A percentile compares a stretch with the other conserved stretches of the same genome.
Conservation (phyloP, 2,113 vertebrate species). For the Cettia cetti region DNA sequence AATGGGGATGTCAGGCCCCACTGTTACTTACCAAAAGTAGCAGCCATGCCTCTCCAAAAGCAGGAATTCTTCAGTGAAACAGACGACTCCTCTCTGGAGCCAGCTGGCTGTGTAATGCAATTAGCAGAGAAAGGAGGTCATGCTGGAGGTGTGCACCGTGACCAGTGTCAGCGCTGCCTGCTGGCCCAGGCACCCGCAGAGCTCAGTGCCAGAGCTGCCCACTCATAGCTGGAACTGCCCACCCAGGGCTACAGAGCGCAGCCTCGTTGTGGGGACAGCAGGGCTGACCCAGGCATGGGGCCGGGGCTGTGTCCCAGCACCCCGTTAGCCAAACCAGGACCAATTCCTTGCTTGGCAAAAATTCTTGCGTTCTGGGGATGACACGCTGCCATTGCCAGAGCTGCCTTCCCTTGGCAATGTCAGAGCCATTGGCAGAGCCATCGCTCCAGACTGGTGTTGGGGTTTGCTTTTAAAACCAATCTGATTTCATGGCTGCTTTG, state of each 20-base stretch:
- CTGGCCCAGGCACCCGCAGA: not conserved
- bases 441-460: accelerated
- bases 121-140: conserved; percentile 91
- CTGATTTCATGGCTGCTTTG: not conserved
- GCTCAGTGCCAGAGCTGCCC: not conserved
- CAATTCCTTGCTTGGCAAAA: accelerated
- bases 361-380: accelerated
- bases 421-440: not conserved
- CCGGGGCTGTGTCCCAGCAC: not conserved
- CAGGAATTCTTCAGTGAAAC: conserved; percentile 92
- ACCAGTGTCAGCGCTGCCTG: conserved; percentile 59
- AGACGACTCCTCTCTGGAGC: conserved; percentile 86
- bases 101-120: conserved; percentile 95
- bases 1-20: conserved; percentile 80
- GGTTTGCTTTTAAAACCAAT: not conserved
- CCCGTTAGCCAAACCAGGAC: accelerated
- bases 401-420: accelerated
- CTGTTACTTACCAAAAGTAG: conserved; percentile 82
- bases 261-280: not conserved
- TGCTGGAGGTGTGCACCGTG: conserved; percentile 78
- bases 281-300: not conserved
- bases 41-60: conserved; percentile 78
- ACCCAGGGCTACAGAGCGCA: accelerated
- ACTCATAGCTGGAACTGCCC: not conserved
- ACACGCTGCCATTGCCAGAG: accelerated